Conservation (phyloP, 1,140 invertebrate species). For the Drosophila equinoxialis region DNA sequence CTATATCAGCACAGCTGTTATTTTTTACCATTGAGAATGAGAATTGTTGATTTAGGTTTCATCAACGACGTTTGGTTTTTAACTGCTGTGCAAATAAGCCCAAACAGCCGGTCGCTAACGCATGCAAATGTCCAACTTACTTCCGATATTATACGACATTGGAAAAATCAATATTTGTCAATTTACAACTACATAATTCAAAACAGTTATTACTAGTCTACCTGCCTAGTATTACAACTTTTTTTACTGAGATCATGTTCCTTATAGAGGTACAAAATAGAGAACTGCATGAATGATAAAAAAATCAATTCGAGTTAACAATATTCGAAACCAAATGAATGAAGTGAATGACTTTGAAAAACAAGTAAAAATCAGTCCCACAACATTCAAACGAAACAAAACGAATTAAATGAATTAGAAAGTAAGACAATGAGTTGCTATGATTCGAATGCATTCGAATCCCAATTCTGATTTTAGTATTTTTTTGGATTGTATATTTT, state of each 20-base stretch:
- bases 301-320: too few species aligned
- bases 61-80: conserved; percentile 19
- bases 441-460: too few species aligned
- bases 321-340: too few species aligned
- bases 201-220: not conserved
- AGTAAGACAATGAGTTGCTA: too few species aligned
- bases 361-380: too few species aligned
- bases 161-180: conserved; percentile 5
- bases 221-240: not conserved
- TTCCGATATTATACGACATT: conserved; percentile 1
- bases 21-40: conserved; percentile 18
- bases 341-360: too few species aligned
- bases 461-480: too few species aligned
- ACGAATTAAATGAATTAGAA: too few species aligned
- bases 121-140: conserved; percentile 20
- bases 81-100: conserved; percentile 16
- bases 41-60: conserved; percentile 24
- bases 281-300: too few species aligned
- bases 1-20: conserved; percentile 28
- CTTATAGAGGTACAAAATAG: too few species aligned
- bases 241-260: not conserved
- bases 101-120: conserved; percentile 15
- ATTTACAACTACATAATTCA: not conserved
- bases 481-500: too few species aligned
- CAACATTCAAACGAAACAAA: too few species aligned